Base-by-base conservation (phyloP, 1,140 invertebrate species). In the Eubasilissa regina region DNA sequence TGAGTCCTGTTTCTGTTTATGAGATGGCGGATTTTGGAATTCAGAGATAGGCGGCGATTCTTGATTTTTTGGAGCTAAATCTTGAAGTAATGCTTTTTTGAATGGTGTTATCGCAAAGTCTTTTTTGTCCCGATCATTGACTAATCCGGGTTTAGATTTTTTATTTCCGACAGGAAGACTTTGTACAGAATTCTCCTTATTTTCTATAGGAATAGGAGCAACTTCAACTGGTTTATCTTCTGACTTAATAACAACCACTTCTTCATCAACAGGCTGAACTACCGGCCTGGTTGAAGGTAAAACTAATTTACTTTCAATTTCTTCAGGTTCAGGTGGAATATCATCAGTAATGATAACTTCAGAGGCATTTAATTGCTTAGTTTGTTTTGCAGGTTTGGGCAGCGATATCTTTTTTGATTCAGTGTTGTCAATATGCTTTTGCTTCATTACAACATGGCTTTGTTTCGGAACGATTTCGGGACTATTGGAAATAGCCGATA, bases 401-500 rank as follows among this genome's bases (percentile, higher is more conserved):
- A 43, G 3, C 8, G 55, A 51, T 4, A 56, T 44, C 53, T 75
- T 75, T 62, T 62, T 75, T 4, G 58, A 45, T 62, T 75, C 74
- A 13, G 21, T 47, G 45, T 62, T 75, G 19, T 75, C 74, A 45
- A 48, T 75, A 21, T 25, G 55, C 44, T 75, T 75, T 55, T 53
- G 68, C 17, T 75, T 48, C 25, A 44, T 74, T 0, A 45, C 48
- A 15, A 48, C 47, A 19, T 62, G 66, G 58, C 72, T 53, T 19
- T 73, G 74, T 44, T 79, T 82, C 0, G 78, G 78, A 10, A 82
- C 81, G 44, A 82, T 82, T 78, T 82, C 81, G n/a, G 81, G 81
- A 60, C 81, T 82, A 62, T 82, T 77, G 17, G 81, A 82, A 25
- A 82, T 82, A 35, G 81, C 81, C 0, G 81, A 82, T 12, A 82